Base-by-base conservation (phyloP, 2,888 invertebrate genomes). In the Apantesis nais region DNA sequence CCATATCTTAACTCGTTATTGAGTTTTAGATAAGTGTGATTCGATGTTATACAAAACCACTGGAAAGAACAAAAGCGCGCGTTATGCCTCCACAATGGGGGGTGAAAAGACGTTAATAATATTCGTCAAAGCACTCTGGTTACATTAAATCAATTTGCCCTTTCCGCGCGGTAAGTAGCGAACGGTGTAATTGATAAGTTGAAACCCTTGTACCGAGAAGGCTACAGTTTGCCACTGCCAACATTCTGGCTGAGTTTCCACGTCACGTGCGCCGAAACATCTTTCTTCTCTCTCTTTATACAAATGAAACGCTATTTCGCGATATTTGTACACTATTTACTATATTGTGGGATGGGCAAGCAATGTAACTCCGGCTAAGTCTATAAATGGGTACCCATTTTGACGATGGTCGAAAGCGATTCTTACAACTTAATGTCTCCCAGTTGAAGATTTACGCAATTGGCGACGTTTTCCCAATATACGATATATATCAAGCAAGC, bases 101-200 rank as follows among this genome's bases (percentile, higher is more conserved):
- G 92, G 93, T 89, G 93, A 94, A 94, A 95, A 94, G 94, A 94
- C 94, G 94, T 93, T 95, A 94, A 95, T 95, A 95, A 95, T 95
- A 95, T 94, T 95, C 95, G 94, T 95, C 94, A 95, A 94, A 95
- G 94, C 94, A 94, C 94, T 94, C 94, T 91, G 94, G 94, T 94
- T 94, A 95, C 95, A 95, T 95, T 95, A 95, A 95, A 95, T 95
- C 94, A 95, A 95, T 95, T 94, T 94, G 94, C 93, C 94, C 94
- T 94, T 94, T 93, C 92, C 93, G 91, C 94, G 94, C 93, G 92
- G 94, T 95, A 95, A 95, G 95, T 95, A 95, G 94, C 93, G 92
- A 94, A 94, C 93, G 94, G 87, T 95, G 95, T 95, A 95, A 95
- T 95, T 95, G 95, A 95, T 95, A 95, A 95, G 95, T 95, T 95